Evolutionary conservation across 2,113 vertebrate genomes (phyloP).

Genomic region (Phalacrocorax pelagicus): DNA sequence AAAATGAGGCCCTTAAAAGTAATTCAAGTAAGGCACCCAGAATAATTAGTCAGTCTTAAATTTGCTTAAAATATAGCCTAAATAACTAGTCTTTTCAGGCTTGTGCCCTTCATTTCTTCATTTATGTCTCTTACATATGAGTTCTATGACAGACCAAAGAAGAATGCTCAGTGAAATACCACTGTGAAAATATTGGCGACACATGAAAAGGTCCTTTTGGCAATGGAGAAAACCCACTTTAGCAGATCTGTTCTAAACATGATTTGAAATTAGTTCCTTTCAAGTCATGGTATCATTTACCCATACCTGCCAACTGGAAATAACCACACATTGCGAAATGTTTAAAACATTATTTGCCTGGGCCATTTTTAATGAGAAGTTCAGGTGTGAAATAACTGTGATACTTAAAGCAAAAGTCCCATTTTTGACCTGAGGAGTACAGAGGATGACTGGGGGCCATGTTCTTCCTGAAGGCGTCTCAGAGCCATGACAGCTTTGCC

Average conservation of each 20-base stretch:
- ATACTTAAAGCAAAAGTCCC: neutral
- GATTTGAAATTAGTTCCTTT: neutral
- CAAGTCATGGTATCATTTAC: neutral
- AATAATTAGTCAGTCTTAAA: constrained; percentile 16
- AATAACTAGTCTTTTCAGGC: constrained; percentile 27
- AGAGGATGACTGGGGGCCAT: neutral
- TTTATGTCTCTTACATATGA: neutral
- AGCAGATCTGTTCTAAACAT: neutral
- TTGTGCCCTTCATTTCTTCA: neutral
- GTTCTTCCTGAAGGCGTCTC: neutral
- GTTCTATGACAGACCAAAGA: neutral
- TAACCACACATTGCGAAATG: neutral
- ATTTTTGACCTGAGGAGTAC: neutral
- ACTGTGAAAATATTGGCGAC: neutral
- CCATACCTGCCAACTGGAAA: neutral
- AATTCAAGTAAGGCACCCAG: neutral
- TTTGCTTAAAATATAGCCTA: constrained; percentile 21
- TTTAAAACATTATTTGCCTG: neutral
- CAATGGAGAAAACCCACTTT: neutral
- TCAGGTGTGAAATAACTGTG: neutral
- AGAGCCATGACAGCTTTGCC: neutral
- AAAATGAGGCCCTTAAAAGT: constrained; percentile 18
- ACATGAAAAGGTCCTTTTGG: neutral
- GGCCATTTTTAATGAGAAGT: neutral
- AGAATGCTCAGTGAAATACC: neutral